Base-by-base conservation (phyloP, 1,140 invertebrate species). In the Pectinophora gossypiella region DNA sequence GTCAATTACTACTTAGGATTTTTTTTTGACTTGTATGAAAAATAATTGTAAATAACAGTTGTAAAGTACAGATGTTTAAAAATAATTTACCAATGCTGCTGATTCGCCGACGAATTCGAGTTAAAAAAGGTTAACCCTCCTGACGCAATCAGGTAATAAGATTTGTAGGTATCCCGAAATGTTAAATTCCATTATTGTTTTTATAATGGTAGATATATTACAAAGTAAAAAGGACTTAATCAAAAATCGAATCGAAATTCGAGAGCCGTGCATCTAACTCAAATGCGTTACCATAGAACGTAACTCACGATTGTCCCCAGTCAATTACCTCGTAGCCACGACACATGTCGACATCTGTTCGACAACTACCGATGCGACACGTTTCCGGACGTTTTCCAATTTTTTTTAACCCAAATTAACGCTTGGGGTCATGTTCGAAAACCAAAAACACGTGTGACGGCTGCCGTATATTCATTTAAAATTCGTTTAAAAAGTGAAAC, bases 281-380 rank as follows among this genome's bases (percentile, higher is more conserved):
- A n/a, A 32, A 32, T 12, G 27, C 27, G 27, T 9, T 32, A 32
- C 27, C 27, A 32, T 32, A 32, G 13, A 27, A 23, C 56, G 54
- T 54, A 54, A 51, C 50, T 59, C 55, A 55, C 54, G 59, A 27
- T 40, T 80, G 77, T 79, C 68, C 71, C 64, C 69, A 78, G 72
- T 78, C 74, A 84, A 81, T 84, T 84, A 84, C 64, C 16, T 56
- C 63, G 55, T 56, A 48, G 68, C 61, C 59, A 55, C 60, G 78
- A 78, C 78, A 84, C 72, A 82, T 82, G 78, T 82, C 78, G 76
- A 82, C 81, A 85, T 80, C 69, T 85, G 81, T 80, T 80, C 76
- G 60, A 72, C 68, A 64, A 72, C 64, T 72, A 70, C 65, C 70
- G 64, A 74, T 75, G 72, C 57, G 65, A 72, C 73, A 69, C 68